A percentile compares a stretch with the other conserved stretches of the same genome.
phyloP scores from a whole-genome alignment of 2,113 vertebrate species.

The Chamaetylas fuelleborni region DNA sequence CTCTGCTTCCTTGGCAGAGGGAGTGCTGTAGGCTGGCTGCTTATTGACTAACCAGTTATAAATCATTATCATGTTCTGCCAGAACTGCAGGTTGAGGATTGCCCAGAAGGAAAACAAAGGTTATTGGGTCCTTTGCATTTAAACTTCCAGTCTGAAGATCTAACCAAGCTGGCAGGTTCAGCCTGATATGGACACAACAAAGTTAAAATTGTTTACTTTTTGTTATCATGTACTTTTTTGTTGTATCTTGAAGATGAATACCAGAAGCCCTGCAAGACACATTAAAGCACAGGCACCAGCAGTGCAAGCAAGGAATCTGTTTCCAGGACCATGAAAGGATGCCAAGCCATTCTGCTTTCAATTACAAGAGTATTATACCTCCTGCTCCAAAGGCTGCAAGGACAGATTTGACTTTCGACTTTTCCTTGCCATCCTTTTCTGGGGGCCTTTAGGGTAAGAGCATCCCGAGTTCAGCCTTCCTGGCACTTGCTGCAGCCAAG shows the following conservation, averaged over 20 bases:
- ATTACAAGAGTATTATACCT: background rate
- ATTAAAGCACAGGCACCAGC: background rate
- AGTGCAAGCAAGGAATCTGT: background rate
- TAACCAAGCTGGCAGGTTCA: background rate
- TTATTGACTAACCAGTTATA: background rate
- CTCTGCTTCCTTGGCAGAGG: background rate
- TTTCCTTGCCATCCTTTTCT: background rate
- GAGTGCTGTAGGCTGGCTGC: background rate
- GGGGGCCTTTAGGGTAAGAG: background rate
- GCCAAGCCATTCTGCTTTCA: background rate
- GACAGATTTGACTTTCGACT: background rate
- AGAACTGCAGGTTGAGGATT: background rate
- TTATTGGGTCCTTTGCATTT: background rate
- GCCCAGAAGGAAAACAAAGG: background rate
- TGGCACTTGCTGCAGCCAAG: background rate
- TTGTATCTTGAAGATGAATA: background rate
- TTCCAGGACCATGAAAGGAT: background rate
- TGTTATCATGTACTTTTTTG: background rate
- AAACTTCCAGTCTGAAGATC: background rate
- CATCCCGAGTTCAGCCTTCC: rapidly evolving
- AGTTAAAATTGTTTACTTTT: background rate
- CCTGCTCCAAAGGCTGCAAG: background rate
- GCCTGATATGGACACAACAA: rapidly evolving
- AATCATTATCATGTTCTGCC: background rate
- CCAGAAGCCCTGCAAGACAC: background rate